Evolutionary conservation across 2,113 vertebrate species (phyloP).

Genomic region (Oryzias melastigma): DNA sequence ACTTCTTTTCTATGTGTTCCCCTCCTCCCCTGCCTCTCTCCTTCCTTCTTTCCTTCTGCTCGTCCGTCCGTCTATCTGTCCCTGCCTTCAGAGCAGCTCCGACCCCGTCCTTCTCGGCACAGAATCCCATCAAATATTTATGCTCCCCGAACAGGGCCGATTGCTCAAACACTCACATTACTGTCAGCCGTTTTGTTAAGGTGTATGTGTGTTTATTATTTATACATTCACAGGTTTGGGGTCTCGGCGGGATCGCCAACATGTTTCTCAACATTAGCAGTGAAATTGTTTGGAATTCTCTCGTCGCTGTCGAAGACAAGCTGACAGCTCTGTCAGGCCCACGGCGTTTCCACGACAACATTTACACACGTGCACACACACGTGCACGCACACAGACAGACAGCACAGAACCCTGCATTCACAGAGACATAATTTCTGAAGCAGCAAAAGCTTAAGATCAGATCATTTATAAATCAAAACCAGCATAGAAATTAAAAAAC

Average conservation of each 20-base stretch:
- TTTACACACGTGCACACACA: not conserved
- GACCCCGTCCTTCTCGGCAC: slow-evolving; percentile 33
- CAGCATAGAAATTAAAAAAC: not conserved
- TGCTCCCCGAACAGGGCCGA: slow-evolving; percentile 49
- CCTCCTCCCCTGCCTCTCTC: not conserved
- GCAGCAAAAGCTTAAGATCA: not conserved
- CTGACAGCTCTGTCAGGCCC: slow-evolving; percentile 68
- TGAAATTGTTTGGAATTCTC: slow-evolving; percentile 70
- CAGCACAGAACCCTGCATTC: not conserved
- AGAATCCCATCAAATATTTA: slow-evolving; percentile 62
- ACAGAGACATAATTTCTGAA: slow-evolving; percentile 1
- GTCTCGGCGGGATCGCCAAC: slow-evolving; percentile 59
- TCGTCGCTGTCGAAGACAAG: slow-evolving; percentile 41
- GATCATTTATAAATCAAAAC: too few species aligned
- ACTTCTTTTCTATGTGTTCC: not conserved
- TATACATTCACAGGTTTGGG: slow-evolving; percentile 52
- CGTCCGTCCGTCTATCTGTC: not conserved
- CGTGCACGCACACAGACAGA: not conserved
- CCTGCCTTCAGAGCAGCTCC: not conserved
- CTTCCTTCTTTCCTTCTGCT: not conserved
- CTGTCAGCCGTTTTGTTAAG: slow-evolving; percentile 62
- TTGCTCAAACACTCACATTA: slow-evolving; percentile 63
- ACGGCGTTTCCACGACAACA: slow-evolving; percentile 33
- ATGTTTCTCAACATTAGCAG: slow-evolving; percentile 66
- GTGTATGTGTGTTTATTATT: slow-evolving; percentile 64